Conservation (phyloP, 2,888 invertebrate species). For the Parnassius orleans region DNA sequence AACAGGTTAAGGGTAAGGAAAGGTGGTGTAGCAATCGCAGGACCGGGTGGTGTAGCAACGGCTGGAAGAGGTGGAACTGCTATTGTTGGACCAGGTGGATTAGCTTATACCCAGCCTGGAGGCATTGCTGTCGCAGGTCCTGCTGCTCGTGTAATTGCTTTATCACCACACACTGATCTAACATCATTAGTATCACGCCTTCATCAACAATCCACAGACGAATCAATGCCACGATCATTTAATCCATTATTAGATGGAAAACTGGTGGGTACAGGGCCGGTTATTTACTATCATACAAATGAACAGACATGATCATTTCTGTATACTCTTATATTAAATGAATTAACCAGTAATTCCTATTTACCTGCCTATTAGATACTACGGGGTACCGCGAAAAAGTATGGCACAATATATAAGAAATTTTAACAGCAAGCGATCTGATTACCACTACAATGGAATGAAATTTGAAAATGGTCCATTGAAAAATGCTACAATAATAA, state of each 20-base stretch:
- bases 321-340: slow-evolving; percentile 36
- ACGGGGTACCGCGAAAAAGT: slow-evolving; percentile 36
- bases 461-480: slow-evolving; percentile 48
- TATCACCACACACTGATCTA: slow-evolving; percentile 83
- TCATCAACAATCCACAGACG: slow-evolving; percentile 54
- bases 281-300: slow-evolving; percentile 83
- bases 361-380: slow-evolving; percentile 58
- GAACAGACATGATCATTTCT: slow-evolving; percentile 47
- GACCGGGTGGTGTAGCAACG: slow-evolving; percentile 90
- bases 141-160: slow-evolving; percentile 85
- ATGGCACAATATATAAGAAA: slow-evolving; percentile 40
- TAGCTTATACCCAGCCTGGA: slow-evolving; percentile 87
- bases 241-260: slow-evolving; percentile 83
- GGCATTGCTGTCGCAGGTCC: slow-evolving; percentile 89
- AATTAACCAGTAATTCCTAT: slow-evolving; percentile 50
- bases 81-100: slow-evolving; percentile 89
- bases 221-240: slow-evolving; percentile 60
- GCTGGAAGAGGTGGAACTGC: slow-evolving; percentile 90
- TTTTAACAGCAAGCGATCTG: slow-evolving; percentile 42
- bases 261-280: slow-evolving; percentile 87
- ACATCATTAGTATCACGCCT: slow-evolving; percentile 72
- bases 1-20: slow-evolving; percentile 85
- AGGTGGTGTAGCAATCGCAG: slow-evolving; percentile 90
- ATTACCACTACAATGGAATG: slow-evolving; percentile 57
- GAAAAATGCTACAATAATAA: slow-evolving; percentile 47